These are phyloP conservation scores for Lamellibrachia satsuma DNA, from an alignment of 2,888 invertebrate genomes.

Conservation along the genomic window DNA sequence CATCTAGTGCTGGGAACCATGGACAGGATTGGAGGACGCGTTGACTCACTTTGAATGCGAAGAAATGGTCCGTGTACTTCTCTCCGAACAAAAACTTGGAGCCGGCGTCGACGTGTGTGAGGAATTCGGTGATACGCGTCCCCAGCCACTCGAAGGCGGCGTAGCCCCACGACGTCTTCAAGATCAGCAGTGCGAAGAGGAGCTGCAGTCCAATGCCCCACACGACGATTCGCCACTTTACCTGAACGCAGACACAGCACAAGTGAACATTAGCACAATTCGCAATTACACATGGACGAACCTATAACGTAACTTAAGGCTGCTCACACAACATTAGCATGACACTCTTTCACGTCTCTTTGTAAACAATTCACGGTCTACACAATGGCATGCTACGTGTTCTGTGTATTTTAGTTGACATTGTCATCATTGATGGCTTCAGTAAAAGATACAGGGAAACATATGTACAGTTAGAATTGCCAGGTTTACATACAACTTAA, in stretches of 20 bases:
- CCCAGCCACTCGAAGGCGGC: slow-evolving; percentile 73
- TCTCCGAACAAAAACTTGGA: slow-evolving; percentile 83
- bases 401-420: too few species aligned
- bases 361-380: too few species aligned
- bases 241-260: slow-evolving; percentile 29
- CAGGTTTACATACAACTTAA: too few species aligned
- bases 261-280: neutral
- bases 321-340: too few species aligned
- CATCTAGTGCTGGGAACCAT: neutral
- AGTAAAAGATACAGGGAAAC: too few species aligned
- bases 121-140: slow-evolving; percentile 42
- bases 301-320: too few species aligned
- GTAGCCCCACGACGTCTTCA: slow-evolving; percentile 55
- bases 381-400: too few species aligned
- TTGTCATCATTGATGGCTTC: too few species aligned
- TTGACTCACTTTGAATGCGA: slow-evolving; percentile 82
- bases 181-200: slow-evolving; percentile 68
- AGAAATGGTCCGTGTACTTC: slow-evolving; percentile 69
- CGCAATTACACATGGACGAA: too few species aligned
- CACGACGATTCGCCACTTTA: slow-evolving; percentile 43
- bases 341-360: too few species aligned
- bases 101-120: slow-evolving; percentile 69
- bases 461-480: too few species aligned
- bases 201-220: slow-evolving; percentile 47
- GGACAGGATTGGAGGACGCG: neutral